Evolutionary conservation across 2,113 vertebrate species (phyloP).

Genomic region (Ctenomys sociabilis): DNA sequence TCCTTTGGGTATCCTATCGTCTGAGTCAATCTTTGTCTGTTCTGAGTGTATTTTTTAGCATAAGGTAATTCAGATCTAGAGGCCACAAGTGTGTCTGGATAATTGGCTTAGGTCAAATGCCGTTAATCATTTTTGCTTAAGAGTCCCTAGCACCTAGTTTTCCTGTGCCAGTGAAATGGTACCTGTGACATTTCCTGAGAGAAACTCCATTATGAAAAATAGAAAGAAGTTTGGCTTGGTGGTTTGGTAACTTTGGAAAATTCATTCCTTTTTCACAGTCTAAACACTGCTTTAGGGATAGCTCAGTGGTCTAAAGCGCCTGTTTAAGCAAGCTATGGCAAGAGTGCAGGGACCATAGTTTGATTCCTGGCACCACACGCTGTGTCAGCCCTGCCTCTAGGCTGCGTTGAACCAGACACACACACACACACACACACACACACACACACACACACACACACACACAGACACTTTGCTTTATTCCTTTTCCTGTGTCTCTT

Average conservation of each 20-base stretch:
- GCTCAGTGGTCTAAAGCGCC: too few species aligned
- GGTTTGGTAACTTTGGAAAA: background rate
- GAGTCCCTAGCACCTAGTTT: background rate
- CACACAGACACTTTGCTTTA: background rate
- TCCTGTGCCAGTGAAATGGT: background rate
- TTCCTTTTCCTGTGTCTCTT: background rate
- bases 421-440: too few species aligned
- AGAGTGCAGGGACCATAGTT: too few species aligned
- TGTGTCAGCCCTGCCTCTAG: too few species aligned
- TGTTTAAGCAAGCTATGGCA: too few species aligned
- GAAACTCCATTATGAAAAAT: background rate
- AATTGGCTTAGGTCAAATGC: background rate
- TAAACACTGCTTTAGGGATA: background rate
- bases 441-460: too few species aligned
- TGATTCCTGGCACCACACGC: too few species aligned
- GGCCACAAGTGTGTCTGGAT: conserved; percentile 5
- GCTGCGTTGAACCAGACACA: too few species aligned
- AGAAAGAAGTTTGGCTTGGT: background rate
- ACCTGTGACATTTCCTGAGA: background rate
- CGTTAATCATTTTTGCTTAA: background rate
- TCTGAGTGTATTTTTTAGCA: conserved; percentile 5
- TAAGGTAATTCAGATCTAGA: background rate
- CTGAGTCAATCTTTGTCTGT: conserved; percentile 5
- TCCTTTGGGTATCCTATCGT: background rate
- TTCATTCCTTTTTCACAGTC: background rate